Evolutionary conservation across 2,113 vertebrate species (phyloP).

Genomic region (Nyctibius bracteatus): DNA sequence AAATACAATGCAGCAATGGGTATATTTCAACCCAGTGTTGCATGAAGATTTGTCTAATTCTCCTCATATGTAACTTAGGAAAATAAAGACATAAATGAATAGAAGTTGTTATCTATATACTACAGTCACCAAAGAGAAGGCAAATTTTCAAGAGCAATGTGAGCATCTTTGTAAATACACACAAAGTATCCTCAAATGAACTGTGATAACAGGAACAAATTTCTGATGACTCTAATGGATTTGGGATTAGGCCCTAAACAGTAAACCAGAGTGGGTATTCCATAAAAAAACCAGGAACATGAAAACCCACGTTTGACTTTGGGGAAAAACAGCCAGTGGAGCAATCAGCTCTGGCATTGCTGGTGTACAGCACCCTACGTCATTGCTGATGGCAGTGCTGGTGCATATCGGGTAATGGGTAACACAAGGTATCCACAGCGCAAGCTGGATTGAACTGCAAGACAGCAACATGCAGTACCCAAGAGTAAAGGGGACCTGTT

Average conservation of each 20-base stretch:
- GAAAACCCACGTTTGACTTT: neutral
- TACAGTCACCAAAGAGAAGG: neutral
- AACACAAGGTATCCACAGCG: neutral
- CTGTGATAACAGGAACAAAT: neutral
- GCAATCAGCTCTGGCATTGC: neutral
- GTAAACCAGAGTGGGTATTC: neutral
- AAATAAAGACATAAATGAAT: neutral
- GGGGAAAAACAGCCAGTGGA: neutral
- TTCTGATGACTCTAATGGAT: neutral
- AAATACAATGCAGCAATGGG: neutral
- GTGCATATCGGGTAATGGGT: accelerated
- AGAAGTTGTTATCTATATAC: neutral
- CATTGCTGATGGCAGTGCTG: neutral
- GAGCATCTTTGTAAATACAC: neutral
- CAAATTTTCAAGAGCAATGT: neutral
- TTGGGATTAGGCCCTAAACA: neutral
- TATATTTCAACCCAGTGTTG: neutral
- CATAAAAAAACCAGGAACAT: accelerated
- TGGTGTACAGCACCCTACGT: neutral
- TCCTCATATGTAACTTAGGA: neutral
- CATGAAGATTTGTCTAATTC: neutral
- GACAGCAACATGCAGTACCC: neutral
- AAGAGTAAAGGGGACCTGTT: neutral
- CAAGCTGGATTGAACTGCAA: neutral
- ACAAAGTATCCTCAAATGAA: neutral